These are phyloP conservation scores for Pachydiplax longipennis DNA, from an alignment of 2,888 invertebrate species.

Conservation along the genomic window DNA sequence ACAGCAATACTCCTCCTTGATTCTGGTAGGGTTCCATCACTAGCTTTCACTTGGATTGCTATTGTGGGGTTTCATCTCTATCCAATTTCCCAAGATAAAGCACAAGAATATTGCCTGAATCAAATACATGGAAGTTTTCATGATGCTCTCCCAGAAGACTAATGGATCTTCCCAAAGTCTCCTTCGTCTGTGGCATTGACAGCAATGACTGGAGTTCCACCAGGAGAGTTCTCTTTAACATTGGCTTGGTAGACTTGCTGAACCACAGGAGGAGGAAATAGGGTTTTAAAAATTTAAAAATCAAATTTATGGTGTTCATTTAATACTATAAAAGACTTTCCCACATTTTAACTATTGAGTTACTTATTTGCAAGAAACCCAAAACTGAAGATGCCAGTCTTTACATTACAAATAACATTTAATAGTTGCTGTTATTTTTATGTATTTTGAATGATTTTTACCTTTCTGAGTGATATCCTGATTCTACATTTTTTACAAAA, in stretches of 20 bases:
- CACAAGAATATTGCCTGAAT: constrained; percentile 65
- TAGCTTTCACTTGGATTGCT: constrained; percentile 79
- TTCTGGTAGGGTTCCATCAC: constrained; percentile 77
- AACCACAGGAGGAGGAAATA: neutral
- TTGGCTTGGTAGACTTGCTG: constrained; percentile 70
- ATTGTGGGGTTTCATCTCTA: constrained; percentile 76
- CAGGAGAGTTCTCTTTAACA: constrained; percentile 77
- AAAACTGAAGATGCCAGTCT: no score
- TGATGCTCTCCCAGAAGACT: constrained; percentile 73
- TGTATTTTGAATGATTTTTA: no score
- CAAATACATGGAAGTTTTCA: constrained; percentile 73
- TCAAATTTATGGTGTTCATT: no score
- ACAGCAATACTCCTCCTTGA: constrained; percentile 76
- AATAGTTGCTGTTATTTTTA: no score
- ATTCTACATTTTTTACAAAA: no score
- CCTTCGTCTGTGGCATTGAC: constrained; percentile 82
- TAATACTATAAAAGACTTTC: no score
- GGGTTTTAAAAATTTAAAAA: no score
- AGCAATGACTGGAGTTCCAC: constrained; percentile 74
- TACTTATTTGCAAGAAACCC: no score
- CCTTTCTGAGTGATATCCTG: no score
- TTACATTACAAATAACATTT: no score
- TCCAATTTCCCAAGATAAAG: constrained; percentile 77
- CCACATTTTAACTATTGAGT: no score
- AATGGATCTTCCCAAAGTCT: constrained; percentile 78